Conservation (phyloP, 2,888 invertebrate species). For the Bugulina stolonifera region DNA sequence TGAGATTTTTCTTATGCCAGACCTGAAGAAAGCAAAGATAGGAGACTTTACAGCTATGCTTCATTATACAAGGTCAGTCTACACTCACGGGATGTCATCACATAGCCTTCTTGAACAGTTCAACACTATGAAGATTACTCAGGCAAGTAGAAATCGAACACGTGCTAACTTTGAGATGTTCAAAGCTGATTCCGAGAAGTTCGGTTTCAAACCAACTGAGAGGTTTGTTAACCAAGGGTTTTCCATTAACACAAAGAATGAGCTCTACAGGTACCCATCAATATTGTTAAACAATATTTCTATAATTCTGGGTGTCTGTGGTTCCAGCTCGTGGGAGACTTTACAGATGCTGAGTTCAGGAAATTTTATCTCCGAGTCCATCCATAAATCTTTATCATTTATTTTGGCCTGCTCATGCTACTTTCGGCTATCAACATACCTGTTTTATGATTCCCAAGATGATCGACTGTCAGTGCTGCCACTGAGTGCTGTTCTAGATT, state of each 20-base stretch:
- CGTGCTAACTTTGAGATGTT: not conserved
- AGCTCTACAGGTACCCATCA: slow-evolving; percentile 16
- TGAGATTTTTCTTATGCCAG: not conserved
- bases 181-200: not conserved
- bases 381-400: not conserved
- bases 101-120: not conserved
- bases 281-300: not conserved
- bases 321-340: not conserved
- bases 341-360: not conserved
- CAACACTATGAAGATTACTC: not conserved
- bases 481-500: not conserved
- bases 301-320: not conserved
- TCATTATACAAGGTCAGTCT: not conserved
- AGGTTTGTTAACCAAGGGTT: not conserved
- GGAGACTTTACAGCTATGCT: slow-evolving; percentile 1
- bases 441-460: not conserved
- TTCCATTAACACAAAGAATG: not conserved
- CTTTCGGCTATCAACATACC: not conserved
- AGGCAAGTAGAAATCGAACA: not conserved
- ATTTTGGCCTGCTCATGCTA: not conserved
- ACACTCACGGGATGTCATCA: not conserved
- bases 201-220: not conserved
- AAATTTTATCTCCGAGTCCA: not conserved
- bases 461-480: not conserved
- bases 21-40: not conserved